Conservation (phyloP, 2,888 invertebrate species). For the Baronia brevicornis region DNA sequence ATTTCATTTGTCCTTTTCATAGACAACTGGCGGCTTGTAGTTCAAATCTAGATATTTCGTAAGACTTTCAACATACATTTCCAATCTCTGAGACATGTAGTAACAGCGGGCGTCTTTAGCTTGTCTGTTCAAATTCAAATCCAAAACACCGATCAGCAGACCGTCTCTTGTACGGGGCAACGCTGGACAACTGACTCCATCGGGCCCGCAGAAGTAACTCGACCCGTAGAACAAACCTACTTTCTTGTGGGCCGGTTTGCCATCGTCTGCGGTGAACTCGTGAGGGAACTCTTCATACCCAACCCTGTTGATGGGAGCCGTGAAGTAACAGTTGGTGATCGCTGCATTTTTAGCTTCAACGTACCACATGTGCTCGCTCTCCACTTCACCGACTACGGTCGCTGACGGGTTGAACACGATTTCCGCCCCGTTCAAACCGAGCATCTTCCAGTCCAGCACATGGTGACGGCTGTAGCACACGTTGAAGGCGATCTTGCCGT, state of each 20-base stretch:
- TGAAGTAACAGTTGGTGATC: conserved; percentile 95
- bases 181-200: conserved; percentile 92
- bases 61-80: conserved; percentile 89
- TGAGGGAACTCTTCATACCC: conserved; percentile 88
- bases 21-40: conserved; percentile 84
- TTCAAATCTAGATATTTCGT: conserved; percentile 80
- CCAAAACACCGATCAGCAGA: conserved; percentile 89
- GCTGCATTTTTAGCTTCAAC: conserved; percentile 97
- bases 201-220: conserved; percentile 93
- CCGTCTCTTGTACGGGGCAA: conserved; percentile 87
- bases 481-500: conserved; percentile 92
- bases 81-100: conserved; percentile 94
- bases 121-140: conserved; percentile 95
- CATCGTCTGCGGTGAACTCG: conserved; percentile 67
- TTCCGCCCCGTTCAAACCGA: conserved; percentile 96
- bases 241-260: conserved; percentile 87
- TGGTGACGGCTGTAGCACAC: conserved; percentile 98
- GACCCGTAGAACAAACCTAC: conserved; percentile 96
- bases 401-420: conserved; percentile 99
- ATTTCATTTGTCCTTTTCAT: conserved; percentile 42
- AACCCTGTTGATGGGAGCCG: conserved; percentile 94
- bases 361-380: conserved; percentile 93
- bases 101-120: conserved; percentile 95
- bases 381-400: conserved; percentile 81
- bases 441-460: conserved; percentile 98